A percentile compares a stretch with the other conserved stretches of the same genome.
Evolutionary conservation across 2,113 vertebrate genomes (phyloP).

Genomic region (Lynx canadensis): DNA sequence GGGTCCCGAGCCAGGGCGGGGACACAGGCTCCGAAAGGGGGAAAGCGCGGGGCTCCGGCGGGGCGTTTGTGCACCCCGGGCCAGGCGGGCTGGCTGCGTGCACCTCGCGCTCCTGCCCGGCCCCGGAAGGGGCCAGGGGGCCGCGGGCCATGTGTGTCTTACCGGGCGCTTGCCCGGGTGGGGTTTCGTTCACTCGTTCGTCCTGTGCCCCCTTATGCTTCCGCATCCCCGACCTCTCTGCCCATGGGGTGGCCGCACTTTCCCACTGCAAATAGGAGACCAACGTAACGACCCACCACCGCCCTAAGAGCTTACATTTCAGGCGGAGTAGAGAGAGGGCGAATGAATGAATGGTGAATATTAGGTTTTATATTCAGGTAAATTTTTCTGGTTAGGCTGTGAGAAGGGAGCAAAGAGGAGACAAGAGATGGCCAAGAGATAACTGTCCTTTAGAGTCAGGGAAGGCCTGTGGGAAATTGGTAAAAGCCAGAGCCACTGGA

Average conservation of each 20-base stretch:
- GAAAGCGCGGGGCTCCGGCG: not conserved
- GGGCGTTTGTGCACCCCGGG: not conserved
- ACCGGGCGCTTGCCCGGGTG: not conserved
- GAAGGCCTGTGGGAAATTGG: not conserved
- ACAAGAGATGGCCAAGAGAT: not conserved
- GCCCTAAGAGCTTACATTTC: not conserved
- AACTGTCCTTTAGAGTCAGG: not conserved
- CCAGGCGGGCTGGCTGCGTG: not conserved
- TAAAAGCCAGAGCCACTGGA: not conserved
- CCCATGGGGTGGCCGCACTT: not conserved
- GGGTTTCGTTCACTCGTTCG: rapidly evolving
- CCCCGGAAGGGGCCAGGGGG: not conserved
- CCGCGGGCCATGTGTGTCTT: not conserved
- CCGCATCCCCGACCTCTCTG: not conserved
- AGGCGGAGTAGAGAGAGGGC: not conserved
- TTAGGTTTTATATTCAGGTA: not conserved
- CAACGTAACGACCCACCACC: rapidly evolving
- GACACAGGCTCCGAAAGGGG: rapidly evolving
- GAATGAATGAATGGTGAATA: not conserved
- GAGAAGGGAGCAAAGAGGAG: not conserved
- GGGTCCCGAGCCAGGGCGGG: not conserved
- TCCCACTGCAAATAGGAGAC: not conserved
- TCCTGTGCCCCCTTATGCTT: not conserved
- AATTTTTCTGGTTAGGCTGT: not conserved
- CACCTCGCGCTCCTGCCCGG: not conserved